Evolutionary conservation across 2,113 vertebrate species (phyloP).

Genomic region (Cynopterus brachyotis): DNA sequence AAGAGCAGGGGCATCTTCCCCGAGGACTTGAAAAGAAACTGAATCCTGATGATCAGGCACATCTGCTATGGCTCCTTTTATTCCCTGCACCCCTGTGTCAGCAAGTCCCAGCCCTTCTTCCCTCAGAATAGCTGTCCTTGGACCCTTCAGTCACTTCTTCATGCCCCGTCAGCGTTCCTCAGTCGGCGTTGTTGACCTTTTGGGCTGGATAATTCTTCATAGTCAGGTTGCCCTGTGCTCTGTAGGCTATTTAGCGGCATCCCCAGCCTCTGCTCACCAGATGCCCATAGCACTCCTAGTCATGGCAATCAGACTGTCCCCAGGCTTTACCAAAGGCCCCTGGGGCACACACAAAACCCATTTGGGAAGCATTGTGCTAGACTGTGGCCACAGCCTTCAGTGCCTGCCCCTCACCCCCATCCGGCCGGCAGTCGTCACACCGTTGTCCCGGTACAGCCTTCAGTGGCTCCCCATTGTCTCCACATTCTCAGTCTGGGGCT

Average conservation of each 20-base stretch:
- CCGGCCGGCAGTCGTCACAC: background rate
- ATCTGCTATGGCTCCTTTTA: background rate
- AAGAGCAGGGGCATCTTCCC: background rate
- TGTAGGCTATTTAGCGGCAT: background rate
- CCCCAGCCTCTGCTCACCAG: background rate
- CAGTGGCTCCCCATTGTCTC: fast-evolving
- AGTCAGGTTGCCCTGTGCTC: too few relatives aligned
- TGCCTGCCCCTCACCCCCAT: too few relatives aligned
- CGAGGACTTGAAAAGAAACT: background rate
- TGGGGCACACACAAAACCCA: background rate
- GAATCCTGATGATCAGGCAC: background rate
- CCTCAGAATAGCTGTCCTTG: background rate
- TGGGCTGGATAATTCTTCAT: background rate
- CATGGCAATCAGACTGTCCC: background rate
- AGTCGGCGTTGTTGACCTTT: background rate
- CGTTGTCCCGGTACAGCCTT: background rate
- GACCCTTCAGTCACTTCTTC: background rate
- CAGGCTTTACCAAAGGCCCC: background rate
- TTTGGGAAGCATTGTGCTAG: background rate
- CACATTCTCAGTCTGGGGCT: too few relatives aligned
- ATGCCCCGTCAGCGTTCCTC: background rate
- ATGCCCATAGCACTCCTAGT: background rate
- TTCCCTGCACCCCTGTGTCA: background rate
- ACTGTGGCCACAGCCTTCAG: background rate
- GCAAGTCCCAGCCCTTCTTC: fast-evolving